Evolutionary conservation across 2,888 invertebrate genomes (phyloP).

Genomic region (Drosophila birchii): DNA sequence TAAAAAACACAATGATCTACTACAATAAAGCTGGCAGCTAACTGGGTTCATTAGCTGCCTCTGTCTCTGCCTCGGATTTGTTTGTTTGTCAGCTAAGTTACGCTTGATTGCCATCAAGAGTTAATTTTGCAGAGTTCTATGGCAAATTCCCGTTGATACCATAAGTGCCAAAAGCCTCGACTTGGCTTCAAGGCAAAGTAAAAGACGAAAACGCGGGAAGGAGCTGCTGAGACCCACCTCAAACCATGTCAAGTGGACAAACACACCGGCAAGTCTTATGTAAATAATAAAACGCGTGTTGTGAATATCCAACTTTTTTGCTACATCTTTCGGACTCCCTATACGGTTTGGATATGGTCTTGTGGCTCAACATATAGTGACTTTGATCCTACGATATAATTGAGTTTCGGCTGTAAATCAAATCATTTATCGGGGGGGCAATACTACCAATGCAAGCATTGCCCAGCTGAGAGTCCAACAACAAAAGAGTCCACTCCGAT

Average conservation of each 20-base stretch:
- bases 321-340: slow-evolving; percentile 10
- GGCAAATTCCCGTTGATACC: slow-evolving; percentile 13
- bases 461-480: slow-evolving; percentile 2
- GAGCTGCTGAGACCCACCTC: slow-evolving; percentile 38
- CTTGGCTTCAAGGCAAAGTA: slow-evolving; percentile 2
- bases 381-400: slow-evolving; percentile 12
- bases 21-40: slow-evolving; percentile 34
- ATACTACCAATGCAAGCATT: slow-evolving; percentile 20
- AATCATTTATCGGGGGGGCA: slow-evolving; percentile 45
- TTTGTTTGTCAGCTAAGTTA: slow-evolving; percentile 44
- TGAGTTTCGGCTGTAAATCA: slow-evolving; percentile 39
- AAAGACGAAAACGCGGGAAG: not conserved
- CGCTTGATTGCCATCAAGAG: slow-evolving; percentile 77
- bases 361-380: not conserved
- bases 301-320: slow-evolving; percentile 50
- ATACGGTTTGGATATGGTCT: not conserved
- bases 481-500: slow-evolving; percentile 28
- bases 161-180: slow-evolving; percentile 27
- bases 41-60: slow-evolving; percentile 52
- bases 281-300: slow-evolving; percentile 66
- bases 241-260: slow-evolving; percentile 62
- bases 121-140: slow-evolving; percentile 54
- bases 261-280: slow-evolving; percentile 61
- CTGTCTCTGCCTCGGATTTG: slow-evolving; percentile 47
- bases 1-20: slow-evolving; percentile 52